These are phyloP conservation scores for Sebastiscus albofasciatus DNA, from an alignment of 2,797 vertebrate genomes.

Conservation along the genomic window DNA sequence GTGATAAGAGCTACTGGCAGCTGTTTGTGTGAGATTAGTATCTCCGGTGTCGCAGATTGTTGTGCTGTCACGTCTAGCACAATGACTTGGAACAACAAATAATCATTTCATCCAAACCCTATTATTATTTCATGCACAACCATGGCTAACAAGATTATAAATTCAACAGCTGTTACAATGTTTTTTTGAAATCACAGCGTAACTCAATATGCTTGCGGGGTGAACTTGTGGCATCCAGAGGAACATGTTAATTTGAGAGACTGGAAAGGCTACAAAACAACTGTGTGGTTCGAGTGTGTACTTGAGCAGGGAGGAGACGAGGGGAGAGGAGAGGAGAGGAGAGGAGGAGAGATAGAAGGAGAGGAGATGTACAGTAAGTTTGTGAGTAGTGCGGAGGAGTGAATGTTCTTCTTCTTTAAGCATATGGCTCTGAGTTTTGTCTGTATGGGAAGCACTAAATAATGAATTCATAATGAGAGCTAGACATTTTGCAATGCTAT, in stretches of 20 bases:
- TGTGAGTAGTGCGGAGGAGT: conserved; percentile 22
- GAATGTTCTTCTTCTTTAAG: conserved; percentile 46
- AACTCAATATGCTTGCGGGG: conserved; percentile 22
- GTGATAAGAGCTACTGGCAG: conserved; percentile 25
- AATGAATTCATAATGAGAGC: conserved; percentile 64
- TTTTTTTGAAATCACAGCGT: conserved; percentile 20
- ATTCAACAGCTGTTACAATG: conserved; percentile 57
- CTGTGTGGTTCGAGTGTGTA: neutral
- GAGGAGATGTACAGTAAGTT: conserved; percentile 30
- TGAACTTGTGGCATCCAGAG: conserved; percentile 39
- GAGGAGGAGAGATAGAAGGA: neutral
- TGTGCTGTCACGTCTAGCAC: conserved; percentile 26
- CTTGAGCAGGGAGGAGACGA: conserved; percentile 9
- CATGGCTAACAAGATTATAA: conserved; percentile 47
- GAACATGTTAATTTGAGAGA: conserved; percentile 40
- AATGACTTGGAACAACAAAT: conserved; percentile 43
- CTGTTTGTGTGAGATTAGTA: conserved; percentile 44
- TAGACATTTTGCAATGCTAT: conserved; percentile 39
- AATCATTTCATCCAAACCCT: conserved; percentile 52
- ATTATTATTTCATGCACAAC: conserved; percentile 72
- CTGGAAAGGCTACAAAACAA: conserved; percentile 14
- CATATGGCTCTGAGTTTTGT: conserved; percentile 53
- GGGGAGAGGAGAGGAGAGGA: neutral
- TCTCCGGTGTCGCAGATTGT: conserved; percentile 27
- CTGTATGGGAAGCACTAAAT: conserved; percentile 65